Evolutionary conservation across 1,140 invertebrate genomes (phyloP).

Genomic region (Dolichoris vasculosae): DNA sequence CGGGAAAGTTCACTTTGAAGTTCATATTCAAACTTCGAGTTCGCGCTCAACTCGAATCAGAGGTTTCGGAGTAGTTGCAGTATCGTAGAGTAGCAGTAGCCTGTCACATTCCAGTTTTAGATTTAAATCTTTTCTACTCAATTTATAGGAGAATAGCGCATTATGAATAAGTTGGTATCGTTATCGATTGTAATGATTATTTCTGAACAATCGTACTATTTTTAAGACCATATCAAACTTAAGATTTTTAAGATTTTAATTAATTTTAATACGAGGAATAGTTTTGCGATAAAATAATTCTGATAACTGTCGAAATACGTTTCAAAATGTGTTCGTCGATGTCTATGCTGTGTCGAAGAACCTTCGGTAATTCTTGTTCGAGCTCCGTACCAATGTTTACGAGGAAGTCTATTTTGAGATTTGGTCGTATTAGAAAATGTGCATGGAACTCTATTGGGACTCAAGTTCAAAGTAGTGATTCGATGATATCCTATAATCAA

Average conservation of each 20-base stretch:
- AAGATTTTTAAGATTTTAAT: not conserved
- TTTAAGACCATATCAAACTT: not conserved
- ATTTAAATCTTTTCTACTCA: not conserved
- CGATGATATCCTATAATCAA: conserved; percentile 12
- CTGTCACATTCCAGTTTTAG: not conserved
- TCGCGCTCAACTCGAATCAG: not conserved
- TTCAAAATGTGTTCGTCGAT: conserved; percentile 37
- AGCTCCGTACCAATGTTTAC: conserved; percentile 12
- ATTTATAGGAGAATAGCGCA: not conserved
- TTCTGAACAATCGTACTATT: not conserved
- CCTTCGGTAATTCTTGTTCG: not conserved
- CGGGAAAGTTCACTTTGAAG: not conserved
- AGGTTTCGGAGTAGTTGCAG: not conserved
- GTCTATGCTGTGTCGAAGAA: conserved; percentile 37
- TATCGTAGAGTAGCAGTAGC: not conserved
- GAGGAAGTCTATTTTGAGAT: conserved; percentile 36
- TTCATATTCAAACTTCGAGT: not conserved
- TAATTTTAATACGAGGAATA: not conserved
- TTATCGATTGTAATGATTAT: not conserved
- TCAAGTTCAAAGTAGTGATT: not conserved
- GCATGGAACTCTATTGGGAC: not conserved
- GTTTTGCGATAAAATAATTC: not conserved
- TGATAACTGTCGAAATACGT: not conserved
- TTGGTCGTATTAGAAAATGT: conserved; percentile 33
- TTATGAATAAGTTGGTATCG: not conserved